These are phyloP conservation scores for Petrophora chlorosata DNA, from an alignment of 2,888 invertebrate genomes.

Conservation along the genomic window DNA sequence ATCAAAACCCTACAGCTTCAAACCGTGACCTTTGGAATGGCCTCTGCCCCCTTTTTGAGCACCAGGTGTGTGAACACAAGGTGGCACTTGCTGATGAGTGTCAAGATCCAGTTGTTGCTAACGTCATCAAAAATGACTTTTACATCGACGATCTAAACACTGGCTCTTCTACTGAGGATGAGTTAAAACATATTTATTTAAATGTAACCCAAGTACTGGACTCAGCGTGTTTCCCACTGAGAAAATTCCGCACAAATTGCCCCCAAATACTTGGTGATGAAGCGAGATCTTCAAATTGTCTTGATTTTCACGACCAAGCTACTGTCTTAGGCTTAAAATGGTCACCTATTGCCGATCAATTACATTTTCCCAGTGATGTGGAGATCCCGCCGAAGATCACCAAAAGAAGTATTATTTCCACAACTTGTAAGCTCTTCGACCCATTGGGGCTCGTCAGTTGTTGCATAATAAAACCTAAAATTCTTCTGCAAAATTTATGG, in stretches of 20 bases:
- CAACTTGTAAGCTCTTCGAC: constrained; percentile 33
- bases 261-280: constrained; percentile 17
- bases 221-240: constrained; percentile 31
- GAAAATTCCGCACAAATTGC: constrained; percentile 33
- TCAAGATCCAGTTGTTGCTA: constrained; percentile 15
- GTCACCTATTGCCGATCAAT: constrained; percentile 25
- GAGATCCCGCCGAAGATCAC: constrained; percentile 8
- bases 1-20: constrained; percentile 7
- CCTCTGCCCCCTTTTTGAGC: constrained; percentile 10
- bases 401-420: constrained; percentile 32
- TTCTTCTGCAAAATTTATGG: constrained; percentile 22
- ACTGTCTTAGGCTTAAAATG: constrained; percentile 21
- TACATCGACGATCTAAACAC: constrained; percentile 36
- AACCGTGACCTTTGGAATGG: constrained; percentile 3
- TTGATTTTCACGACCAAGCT: neutral
- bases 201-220: constrained; percentile 10
- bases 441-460: constrained; percentile 29
- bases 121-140: constrained; percentile 20
- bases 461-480: constrained; percentile 19
- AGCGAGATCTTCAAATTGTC: neutral
- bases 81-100: constrained; percentile 29
- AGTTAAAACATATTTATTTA: constrained; percentile 12
- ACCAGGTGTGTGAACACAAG: constrained; percentile 26
- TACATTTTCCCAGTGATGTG: constrained; percentile 24
- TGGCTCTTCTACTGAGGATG: constrained; percentile 15